Evolutionary conservation across 2,113 vertebrate genomes (phyloP).

Genomic region (Myrmecophaga tridactyla): DNA sequence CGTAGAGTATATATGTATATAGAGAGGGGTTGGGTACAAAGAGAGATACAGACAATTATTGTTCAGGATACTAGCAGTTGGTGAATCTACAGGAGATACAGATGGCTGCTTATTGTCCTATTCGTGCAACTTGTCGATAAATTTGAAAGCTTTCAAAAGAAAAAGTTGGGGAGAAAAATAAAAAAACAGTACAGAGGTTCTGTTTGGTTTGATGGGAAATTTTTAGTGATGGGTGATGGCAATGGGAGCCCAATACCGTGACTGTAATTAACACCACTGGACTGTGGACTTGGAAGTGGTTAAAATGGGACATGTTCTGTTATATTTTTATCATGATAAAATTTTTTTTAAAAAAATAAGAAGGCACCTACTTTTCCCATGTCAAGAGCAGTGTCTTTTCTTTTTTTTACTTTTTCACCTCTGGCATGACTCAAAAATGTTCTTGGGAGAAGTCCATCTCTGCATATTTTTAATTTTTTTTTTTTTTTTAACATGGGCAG

Average conservation of each 20-base stretch:
- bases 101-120: slow-evolving; percentile 18
- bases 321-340: too few species aligned
- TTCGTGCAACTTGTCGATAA: not conserved
- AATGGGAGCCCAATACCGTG: too few species aligned
- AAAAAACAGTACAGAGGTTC: not conserved
- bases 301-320: too few species aligned
- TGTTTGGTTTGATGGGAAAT: too few species aligned
- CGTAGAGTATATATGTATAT: not conserved
- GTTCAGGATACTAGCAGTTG: not conserved
- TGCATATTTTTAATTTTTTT: too few species aligned
- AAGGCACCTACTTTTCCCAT: not conserved
- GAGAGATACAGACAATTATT: not conserved
- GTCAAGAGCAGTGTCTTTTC: not conserved
- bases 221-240: too few species aligned
- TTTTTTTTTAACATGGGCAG: too few species aligned
- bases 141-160: slow-evolving; percentile 6
- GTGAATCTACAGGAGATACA: not conserved
- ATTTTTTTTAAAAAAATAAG: not conserved
- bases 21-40: too few species aligned
- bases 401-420: too few species aligned
- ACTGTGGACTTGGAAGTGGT: too few species aligned
- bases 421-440: not conserved
- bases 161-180: not conserved
- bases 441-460: not conserved
- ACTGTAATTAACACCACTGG: too few species aligned